A percentile compares a stretch with the other conserved stretches of the same genome.
These are phyloP conservation scores for Virgularia gustaviana DNA, from an alignment of 92 coral and sea anemone species.

Conservation along the genomic window DNA sequence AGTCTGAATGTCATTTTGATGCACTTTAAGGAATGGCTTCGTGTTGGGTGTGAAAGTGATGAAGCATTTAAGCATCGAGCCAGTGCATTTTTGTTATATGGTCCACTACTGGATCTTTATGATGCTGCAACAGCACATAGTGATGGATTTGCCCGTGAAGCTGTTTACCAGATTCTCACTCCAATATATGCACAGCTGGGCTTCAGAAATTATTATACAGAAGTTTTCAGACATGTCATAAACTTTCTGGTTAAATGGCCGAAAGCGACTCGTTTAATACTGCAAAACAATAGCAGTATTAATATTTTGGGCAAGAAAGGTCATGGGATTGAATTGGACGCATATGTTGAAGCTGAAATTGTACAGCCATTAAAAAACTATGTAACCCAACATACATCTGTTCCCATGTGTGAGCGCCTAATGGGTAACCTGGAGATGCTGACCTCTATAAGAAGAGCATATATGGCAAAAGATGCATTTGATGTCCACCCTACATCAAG, in stretches of 20 bases:
- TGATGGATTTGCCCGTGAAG: slow-evolving; percentile 25
- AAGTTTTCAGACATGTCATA: not conserved
- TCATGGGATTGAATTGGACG: slow-evolving; percentile 36
- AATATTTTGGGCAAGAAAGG: slow-evolving; percentile 33
- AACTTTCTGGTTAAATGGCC: slow-evolving; percentile 15
- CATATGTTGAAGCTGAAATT: slow-evolving; percentile 25
- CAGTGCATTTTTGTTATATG: not conserved
- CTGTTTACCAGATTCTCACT: slow-evolving; percentile 7
- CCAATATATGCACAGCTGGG: slow-evolving; percentile 37
- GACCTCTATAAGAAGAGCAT: not conserved
- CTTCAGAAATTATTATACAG: slow-evolving; percentile 18
- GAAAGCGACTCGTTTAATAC: not conserved
- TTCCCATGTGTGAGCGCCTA: slow-evolving; percentile 18
- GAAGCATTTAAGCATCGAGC: slow-evolving; percentile 20
- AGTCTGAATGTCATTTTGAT: not conserved
- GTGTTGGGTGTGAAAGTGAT: not conserved
- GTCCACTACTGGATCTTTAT: not conserved
- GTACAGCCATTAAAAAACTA: slow-evolving; percentile 32
- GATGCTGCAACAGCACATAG: slow-evolving; percentile 13
- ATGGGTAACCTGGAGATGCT: slow-evolving; percentile 22
- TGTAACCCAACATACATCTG: slow-evolving; percentile 24
- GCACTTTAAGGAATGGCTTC: not conserved
- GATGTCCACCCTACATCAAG: slow-evolving; percentile 18
- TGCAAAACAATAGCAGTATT: slow-evolving; percentile 20
- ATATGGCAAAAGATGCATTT: slow-evolving; percentile 24